These are phyloP conservation scores for Aphodius sticticus DNA, from an alignment of 2,888 invertebrate genomes.

Conservation along the genomic window DNA sequence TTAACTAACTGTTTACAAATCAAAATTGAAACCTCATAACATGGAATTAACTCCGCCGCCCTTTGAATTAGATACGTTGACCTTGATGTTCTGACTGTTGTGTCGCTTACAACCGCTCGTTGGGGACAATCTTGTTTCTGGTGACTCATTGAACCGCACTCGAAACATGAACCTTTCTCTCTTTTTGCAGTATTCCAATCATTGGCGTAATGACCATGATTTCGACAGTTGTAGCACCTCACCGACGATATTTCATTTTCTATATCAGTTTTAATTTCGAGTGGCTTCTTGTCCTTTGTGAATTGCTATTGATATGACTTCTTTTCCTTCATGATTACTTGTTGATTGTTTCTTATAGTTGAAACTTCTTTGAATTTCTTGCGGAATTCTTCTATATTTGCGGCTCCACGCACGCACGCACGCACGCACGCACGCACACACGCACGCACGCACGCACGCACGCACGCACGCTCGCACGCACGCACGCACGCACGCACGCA, in stretches of 20 bases:
- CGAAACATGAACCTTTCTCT: neutral
- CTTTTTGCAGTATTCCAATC: no score
- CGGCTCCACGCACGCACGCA: no score
- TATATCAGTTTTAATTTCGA: neutral
- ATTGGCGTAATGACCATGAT: neutral
- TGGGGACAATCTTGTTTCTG: slow-evolving; percentile 13
- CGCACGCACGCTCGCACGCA: no score
- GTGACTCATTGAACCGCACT: neutral
- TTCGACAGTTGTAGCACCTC: neutral
- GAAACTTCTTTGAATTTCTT: neutral
- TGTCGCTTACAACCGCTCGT: neutral
- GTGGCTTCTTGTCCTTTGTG: neutral
- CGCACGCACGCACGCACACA: no score
- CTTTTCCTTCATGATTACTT: no score
- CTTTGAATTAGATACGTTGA: neutral
- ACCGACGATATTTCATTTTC: neutral
- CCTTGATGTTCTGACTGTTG: neutral
- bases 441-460: no score
- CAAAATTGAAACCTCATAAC: neutral
- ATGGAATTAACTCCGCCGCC: slow-evolving; percentile 5
- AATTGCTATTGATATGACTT: neutral
- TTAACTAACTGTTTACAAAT: neutral
- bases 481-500: no score
- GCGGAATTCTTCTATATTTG: neutral
- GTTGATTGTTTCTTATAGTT: no score